Base-by-base conservation (phyloP, 2,113 vertebrate species). In the Tragelaphus buxtoni region DNA sequence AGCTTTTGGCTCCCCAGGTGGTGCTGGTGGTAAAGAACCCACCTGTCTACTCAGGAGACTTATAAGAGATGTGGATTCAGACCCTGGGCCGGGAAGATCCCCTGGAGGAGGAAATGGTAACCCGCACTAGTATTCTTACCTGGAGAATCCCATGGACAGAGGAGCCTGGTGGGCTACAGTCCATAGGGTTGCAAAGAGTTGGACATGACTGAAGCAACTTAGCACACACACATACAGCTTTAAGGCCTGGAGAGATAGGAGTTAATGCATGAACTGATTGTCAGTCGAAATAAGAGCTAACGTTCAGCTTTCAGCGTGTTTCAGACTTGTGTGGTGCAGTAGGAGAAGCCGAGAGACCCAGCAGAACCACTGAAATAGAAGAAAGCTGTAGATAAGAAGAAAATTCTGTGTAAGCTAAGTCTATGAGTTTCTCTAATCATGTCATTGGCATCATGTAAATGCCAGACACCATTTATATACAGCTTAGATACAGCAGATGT, bases 391-490 rank as follows among this genome's bases (percentile, higher is more conserved):
- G 94, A 96, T 91, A 79, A 92, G 91, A 91, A 76, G 82, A 72
- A 94, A 94, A 95, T 74, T 81, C 84, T 76, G 35, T 28, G 58
- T 80, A 81, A 94, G 90, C 85, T 91, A 96, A 95, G 72, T 28
- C 63, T 84, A 79, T 45, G 85, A 53, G 69, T 94, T 92, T 96
- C 81, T 95, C 49, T 96, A 88, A 96, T 88, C 84, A 96, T 95
- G 97, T 95, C 97, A 95, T 22, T 94, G 96, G 96, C 96, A 91
- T 80, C 93, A 97, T 94, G 90, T 93, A 98, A 98, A 98, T 97
- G 92, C 97, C 97, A 98, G 90, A 61, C 94, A 91, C 90, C 90
- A 91, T 96, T 96, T 94, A 94, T 95, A 94, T 84, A 90, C 95
- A 77, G 92, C 88, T 92, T 97, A 93, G 85, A 93, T 85, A 55